Evolutionary conservation across 2,113 vertebrate genomes (phyloP).

Genomic region (Psittacus erithacus): DNA sequence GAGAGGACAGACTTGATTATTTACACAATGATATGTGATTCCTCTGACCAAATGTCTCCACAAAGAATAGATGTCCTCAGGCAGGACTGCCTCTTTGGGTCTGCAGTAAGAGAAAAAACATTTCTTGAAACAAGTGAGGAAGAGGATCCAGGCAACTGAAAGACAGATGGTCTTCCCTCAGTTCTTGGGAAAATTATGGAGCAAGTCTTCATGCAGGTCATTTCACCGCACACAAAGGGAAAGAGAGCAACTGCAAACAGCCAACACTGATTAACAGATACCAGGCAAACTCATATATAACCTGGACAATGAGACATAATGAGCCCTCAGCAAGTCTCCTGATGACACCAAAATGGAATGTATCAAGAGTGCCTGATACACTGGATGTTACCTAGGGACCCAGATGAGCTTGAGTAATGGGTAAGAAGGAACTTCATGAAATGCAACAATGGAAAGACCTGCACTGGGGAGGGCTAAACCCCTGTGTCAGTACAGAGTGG

Average conservation of each 20-base stretch:
- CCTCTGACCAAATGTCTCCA: not conserved
- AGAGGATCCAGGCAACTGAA: not conserved
- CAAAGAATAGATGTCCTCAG: not conserved
- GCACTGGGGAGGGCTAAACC: not conserved
- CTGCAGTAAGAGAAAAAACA: not conserved
- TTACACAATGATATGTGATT: not conserved
- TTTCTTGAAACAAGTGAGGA: not conserved
- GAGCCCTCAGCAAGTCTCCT: not conserved
- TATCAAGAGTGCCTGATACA: not conserved
- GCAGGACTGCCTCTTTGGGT: not conserved
- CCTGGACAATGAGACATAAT: accelerated
- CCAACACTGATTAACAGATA: not conserved
- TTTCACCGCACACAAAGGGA: not conserved
- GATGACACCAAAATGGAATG: not conserved
- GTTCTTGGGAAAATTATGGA: not conserved
- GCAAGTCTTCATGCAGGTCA: not conserved
- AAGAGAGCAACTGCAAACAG: not conserved
- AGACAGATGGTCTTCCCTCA: not conserved
- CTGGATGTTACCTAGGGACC: not conserved
- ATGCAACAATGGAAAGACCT: not conserved
- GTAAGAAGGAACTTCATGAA: not conserved
- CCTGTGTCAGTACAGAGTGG: accelerated
- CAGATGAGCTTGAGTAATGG: not conserved
- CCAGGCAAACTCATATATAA: not conserved
- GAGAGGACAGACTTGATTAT: not conserved